Evolutionary conservation across 2,113 vertebrate species (phyloP), one percentile per base, ranked within the genome.

Genomic region (Limnothrissa miodon): DNA sequence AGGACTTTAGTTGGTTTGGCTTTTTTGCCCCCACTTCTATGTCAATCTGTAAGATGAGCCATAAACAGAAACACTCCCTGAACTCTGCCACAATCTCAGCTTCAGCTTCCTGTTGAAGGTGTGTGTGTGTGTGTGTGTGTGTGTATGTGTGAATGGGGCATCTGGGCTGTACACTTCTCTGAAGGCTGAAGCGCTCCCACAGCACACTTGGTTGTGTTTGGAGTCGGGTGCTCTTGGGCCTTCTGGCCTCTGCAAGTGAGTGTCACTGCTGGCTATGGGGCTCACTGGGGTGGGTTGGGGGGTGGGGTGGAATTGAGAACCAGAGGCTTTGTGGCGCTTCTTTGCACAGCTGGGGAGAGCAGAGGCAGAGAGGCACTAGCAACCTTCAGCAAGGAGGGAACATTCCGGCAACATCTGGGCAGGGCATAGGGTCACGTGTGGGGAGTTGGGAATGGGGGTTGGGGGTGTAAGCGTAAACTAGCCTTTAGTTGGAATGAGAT

Each of bases 241-340:
- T 53, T 53, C 19, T 21, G 17, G 48, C 48, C 48, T 53, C 51
- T 23, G 51, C 21, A 19, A 56, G 51, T 5, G 23, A 56, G 51
- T 21, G 19, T 19, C 51, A 21, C 19, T 56, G 51, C 19, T 56
- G 51, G 46, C 13, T 1, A 48, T 48, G 46, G 46, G 46, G 46
- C 15, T 48, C 46, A 48, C 11, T 7, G 46, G 46, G 15, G 46
- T 1, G 11, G 7, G 80, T 4, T 81, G 87, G 85, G 80, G 74
- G 23, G 74, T 83, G 81, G 82, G 59, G 78, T 66, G 59, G 29
- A 25, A 66, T 66, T 29, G 59, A 66, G 59, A n/a, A 11, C 59
- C 10, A 29, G 59, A 66, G 25, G 29, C 59, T 29, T 66, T 66
- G 59, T 66, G 59, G 11, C 25, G 29, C 0, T 4, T 66, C 59